Conservation (phyloP, 2,888 invertebrate species). For the Silvanus unidentatus region DNA sequence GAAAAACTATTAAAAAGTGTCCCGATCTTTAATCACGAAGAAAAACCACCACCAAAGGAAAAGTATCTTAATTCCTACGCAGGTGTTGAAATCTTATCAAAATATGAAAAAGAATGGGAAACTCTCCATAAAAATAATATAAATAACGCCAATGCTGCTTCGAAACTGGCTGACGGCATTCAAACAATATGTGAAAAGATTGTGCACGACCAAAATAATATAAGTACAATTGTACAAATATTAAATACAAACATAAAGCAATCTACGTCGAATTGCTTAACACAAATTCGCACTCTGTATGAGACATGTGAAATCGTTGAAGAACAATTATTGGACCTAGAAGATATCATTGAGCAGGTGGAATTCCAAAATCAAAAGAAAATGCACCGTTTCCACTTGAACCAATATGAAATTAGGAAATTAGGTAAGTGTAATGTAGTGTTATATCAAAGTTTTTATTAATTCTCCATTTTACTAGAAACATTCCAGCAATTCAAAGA, state of each 20-base stretch:
- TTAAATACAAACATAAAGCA: slow-evolving; percentile 36
- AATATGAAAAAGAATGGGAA: slow-evolving; percentile 68
- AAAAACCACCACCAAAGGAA: not conserved
- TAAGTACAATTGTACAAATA: slow-evolving; percentile 34
- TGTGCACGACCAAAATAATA: slow-evolving; percentile 31
- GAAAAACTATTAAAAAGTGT: slow-evolving; percentile 2
- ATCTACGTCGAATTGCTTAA: slow-evolving; percentile 50
- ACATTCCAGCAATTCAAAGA: slow-evolving; percentile 46
- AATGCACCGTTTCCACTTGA: slow-evolving; percentile 66
- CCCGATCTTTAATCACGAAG: no score
- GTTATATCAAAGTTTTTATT: no score
- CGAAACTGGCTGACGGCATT: slow-evolving; percentile 50
- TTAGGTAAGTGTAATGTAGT: slow-evolving; percentile 52
- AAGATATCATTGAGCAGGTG: slow-evolving; percentile 62
- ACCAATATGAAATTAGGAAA: slow-evolving; percentile 57
- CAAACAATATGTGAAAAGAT: slow-evolving; percentile 38
- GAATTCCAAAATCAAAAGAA: slow-evolving; percentile 66
- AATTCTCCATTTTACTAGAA: slow-evolving; percentile 25
- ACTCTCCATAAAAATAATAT: slow-evolving; percentile 64
- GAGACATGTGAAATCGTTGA: slow-evolving; percentile 59
- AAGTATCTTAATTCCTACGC: slow-evolving; percentile 51
- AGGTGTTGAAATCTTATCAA: slow-evolving; percentile 62
- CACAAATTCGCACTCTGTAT: slow-evolving; percentile 52
- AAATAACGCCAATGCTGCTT: slow-evolving; percentile 59
- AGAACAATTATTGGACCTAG: slow-evolving; percentile 57